A percentile compares a stretch with the other conserved stretches of the same genome.
These are phyloP conservation scores for Perca fluviatilis DNA, from an alignment of 2,113 vertebrate genomes.

Conservation along the genomic window DNA sequence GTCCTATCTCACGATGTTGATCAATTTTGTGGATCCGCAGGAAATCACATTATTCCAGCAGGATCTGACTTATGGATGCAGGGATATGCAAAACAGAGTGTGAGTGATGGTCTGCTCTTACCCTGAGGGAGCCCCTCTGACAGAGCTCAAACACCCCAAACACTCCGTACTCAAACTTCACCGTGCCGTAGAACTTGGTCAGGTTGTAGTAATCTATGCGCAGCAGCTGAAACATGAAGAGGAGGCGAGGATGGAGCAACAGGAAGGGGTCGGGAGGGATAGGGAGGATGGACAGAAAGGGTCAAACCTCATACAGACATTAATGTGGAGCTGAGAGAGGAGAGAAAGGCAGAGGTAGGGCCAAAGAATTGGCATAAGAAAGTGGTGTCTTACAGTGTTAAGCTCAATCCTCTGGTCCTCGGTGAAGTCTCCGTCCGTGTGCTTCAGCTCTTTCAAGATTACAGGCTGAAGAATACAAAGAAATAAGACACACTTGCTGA, in stretches of 20 bases:
- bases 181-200: slow-evolving; percentile 98
- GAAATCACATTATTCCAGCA: background rate
- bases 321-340: no score
- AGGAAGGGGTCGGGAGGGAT: background rate
- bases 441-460: slow-evolving; percentile 93
- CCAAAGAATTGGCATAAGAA: background rate
- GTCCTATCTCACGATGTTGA: background rate
- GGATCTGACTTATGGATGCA: background rate
- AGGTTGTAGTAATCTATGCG: slow-evolving; percentile 97
- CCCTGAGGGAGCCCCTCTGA: slow-evolving; percentile 95
- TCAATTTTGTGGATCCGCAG: background rate
- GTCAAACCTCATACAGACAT: background rate
- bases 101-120: slow-evolving; percentile 76
- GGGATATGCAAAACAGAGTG: background rate
- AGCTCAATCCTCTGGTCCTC: slow-evolving; percentile 94
- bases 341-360: background rate
- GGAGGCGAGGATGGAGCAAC: background rate
- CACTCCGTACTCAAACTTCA: slow-evolving; percentile 92
- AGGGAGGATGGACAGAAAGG: background rate
- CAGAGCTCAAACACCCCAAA: slow-evolving; percentile 95
- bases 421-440: slow-evolving; percentile 90
- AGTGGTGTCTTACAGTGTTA: slow-evolving; percentile 87
- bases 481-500: background rate
- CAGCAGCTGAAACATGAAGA: slow-evolving; percentile 86
- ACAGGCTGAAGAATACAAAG: slow-evolving; percentile 85